phyloP scores from a whole-genome alignment of 2,797 vertebrate species.

The Halcyon badia region DNA sequence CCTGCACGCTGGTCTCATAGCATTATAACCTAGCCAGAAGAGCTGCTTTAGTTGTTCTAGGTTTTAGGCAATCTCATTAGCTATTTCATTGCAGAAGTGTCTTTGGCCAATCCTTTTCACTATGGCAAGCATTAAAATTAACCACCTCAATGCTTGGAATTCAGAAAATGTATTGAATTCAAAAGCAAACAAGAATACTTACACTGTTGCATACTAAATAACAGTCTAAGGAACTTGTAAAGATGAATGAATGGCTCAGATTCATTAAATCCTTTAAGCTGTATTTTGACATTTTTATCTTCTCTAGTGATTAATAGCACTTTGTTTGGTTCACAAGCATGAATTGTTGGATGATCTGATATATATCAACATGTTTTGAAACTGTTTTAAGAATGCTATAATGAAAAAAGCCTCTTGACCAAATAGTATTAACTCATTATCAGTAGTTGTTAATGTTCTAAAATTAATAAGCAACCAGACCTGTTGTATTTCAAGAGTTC shows the following conservation, averaged over 20 bases:
- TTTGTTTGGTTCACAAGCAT: not conserved
- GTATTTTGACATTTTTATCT: conserved; percentile 40
- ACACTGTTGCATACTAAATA: not conserved
- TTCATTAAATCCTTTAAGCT: not conserved
- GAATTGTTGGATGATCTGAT: not conserved
- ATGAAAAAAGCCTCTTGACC: not conserved
- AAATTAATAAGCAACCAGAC: not conserved
- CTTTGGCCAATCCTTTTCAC: not conserved
- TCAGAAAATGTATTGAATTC: not conserved
- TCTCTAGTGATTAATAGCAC: not conserved
- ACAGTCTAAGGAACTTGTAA: not conserved
- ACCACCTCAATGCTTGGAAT: not conserved
- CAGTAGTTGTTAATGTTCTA: not conserved
- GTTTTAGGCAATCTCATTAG: not conserved
- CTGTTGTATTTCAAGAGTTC: not conserved
- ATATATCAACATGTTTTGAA: not conserved
- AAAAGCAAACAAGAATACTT: not conserved
- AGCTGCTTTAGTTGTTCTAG: not conserved
- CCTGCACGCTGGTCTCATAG: not conserved
- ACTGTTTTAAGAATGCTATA: not conserved
- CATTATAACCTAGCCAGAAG: accelerated
- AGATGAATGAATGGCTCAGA: not conserved
- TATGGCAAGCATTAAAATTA: not conserved
- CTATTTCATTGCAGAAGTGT: not conserved
- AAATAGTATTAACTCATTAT: not conserved